A percentile compares a stretch with the other conserved stretches of the same genome.
Evolutionary conservation across 2,888 invertebrate species (phyloP).

Genomic region (Lasioglossum morio): DNA sequence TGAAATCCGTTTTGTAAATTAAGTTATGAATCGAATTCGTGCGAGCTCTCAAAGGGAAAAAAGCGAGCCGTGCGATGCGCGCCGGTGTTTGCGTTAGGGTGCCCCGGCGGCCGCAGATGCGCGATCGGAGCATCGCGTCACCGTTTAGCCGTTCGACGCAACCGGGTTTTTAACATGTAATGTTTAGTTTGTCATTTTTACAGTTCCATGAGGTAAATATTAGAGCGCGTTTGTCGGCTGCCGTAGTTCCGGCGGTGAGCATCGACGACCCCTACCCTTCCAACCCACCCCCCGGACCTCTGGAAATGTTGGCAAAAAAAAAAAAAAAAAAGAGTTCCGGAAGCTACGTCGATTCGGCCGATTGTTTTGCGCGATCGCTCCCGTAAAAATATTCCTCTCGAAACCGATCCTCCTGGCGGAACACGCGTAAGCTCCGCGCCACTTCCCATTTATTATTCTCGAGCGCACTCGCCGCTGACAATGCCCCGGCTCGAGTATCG

Average conservation of each 20-base stretch:
- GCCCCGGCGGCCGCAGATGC: constrained; percentile 6
- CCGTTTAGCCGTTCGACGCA: constrained; percentile 34
- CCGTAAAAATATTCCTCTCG: constrained; percentile 37
- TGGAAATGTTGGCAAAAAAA: background rate
- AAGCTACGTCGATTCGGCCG: constrained; percentile 17
- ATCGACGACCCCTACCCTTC: background rate
- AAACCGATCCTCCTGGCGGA: background rate
- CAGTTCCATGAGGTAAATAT: constrained; percentile 58
- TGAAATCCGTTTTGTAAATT: background rate
- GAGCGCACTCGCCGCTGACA: constrained; percentile 33
- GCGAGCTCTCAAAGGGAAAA: background rate
- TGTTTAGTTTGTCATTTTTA: constrained; percentile 53
- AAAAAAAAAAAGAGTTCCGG: too few relatives aligned
- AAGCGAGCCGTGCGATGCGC: constrained; percentile 32
- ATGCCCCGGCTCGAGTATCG: constrained; percentile 17
- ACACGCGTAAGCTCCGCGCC: constrained; percentile 24
- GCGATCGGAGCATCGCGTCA: constrained; percentile 41
- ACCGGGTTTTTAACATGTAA: constrained; percentile 48
- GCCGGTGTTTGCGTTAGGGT: constrained; percentile 23
- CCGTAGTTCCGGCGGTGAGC: background rate
- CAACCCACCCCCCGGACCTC: background rate
- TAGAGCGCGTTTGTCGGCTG: constrained; percentile 38
- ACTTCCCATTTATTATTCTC: constrained; percentile 45
- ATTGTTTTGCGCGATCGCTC: constrained; percentile 41
- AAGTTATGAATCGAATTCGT: background rate